Percentiles rank a stretch among this genome's conserved stretches.
These are phyloP conservation scores for Monopis laevigella DNA, from an alignment of 2,888 invertebrate genomes.

Conservation along the genomic window DNA sequence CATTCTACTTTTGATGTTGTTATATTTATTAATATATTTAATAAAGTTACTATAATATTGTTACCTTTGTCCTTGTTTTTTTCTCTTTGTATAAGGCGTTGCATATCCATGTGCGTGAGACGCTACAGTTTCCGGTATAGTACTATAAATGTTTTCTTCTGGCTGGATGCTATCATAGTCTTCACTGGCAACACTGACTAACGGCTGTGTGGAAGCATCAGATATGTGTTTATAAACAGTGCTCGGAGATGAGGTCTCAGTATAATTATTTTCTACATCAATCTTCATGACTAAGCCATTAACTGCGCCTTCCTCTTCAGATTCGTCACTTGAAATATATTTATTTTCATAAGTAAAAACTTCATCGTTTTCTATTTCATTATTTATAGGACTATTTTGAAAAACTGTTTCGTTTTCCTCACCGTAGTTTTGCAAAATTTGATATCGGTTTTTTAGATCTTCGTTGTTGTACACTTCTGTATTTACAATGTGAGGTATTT, in stretches of 20 bases:
- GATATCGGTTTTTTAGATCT: constrained; percentile 49
- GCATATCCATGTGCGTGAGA: constrained; percentile 31
- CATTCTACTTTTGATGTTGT: too few relatives aligned
- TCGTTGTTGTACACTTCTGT: constrained; percentile 55
- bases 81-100: constrained; percentile 40
- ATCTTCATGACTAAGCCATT: constrained; percentile 49
- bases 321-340: constrained; percentile 30
- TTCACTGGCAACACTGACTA: constrained; percentile 30
- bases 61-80: not conserved
- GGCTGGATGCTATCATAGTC: constrained; percentile 46
- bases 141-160: constrained; percentile 31
- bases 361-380: not conserved
- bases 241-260: constrained; percentile 29
- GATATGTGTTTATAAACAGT: constrained; percentile 31
- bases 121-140: constrained; percentile 23
- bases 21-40: too few relatives aligned
- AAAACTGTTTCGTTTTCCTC: constrained; percentile 40
- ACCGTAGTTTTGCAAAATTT: constrained; percentile 54
- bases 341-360: not conserved
- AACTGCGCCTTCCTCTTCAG: constrained; percentile 33
- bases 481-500: constrained; percentile 45
- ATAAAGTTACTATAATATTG: too few relatives aligned
- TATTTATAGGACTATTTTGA: constrained; percentile 23
- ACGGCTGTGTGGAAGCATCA: constrained; percentile 34
- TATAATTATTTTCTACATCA: constrained; percentile 32